Percentiles rank a stretch among this genome's conserved stretches.
phyloP scores from a whole-genome alignment of 1,140 invertebrate species.

The Lepidostoma basale region DNA sequence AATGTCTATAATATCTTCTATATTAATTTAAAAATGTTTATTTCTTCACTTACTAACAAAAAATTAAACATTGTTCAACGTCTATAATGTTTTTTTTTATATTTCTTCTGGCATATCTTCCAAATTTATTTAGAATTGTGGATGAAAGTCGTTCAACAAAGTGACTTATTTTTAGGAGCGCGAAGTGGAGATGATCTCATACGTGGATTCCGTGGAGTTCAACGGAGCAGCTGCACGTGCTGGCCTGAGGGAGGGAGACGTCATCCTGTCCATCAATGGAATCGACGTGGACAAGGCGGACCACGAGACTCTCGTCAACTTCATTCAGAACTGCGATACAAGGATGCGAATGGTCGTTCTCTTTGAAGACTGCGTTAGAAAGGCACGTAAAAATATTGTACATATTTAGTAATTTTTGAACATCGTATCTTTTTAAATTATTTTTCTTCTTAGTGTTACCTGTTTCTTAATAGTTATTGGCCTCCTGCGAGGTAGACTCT shows the following conservation, averaged over 20 bases:
- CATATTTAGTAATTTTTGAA: no score
- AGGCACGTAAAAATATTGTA: conserved; percentile 71
- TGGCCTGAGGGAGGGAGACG: conserved; percentile 92
- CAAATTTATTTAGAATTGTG: background rate
- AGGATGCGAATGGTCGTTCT: conserved; percentile 93
- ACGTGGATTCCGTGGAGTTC: conserved; percentile 94
- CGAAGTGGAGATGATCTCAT: conserved; percentile 92
- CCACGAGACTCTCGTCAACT: conserved; percentile 88
- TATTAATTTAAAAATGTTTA: no score
- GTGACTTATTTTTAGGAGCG: conserved; percentile 57
- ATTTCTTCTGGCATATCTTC: background rate
- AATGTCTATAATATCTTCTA: no score
- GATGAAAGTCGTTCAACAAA: background rate
- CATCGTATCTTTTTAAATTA: no score
- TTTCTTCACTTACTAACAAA: no score
- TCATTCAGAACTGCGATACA: conserved; percentile 87
- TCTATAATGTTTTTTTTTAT: background rate
- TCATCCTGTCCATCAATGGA: conserved; percentile 94
- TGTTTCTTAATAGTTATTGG: no score
- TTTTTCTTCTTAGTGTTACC: no score
- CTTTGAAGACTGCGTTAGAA: conserved; percentile 93
- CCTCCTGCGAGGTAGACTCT: no score
- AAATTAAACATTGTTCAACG: no score
- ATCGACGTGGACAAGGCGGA: conserved; percentile 89
- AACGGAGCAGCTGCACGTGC: conserved; percentile 88